A percentile compares a stretch with the other conserved stretches of the same genome.
Conservation (phyloP, 2,797 vertebrate species). For the Xenopus petersii region DNA sequence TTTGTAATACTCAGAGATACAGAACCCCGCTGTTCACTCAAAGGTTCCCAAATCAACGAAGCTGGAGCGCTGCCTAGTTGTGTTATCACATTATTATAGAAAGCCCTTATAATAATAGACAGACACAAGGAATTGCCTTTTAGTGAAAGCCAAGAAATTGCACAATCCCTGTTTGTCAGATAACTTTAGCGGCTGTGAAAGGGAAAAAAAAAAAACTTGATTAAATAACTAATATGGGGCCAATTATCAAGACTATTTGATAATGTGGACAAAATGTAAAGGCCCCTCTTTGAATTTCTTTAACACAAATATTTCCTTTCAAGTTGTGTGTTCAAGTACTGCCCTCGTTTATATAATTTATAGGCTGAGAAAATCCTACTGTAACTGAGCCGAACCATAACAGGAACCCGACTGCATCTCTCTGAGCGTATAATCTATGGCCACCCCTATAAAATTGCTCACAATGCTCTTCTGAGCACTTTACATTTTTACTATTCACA, state of each 20-base stretch:
- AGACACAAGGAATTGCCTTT: slow-evolving; percentile 36
- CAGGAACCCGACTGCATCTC: too few relatives aligned
- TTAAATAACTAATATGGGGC: slow-evolving; percentile 45
- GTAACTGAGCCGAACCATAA: not conserved
- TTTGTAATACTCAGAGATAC: too few relatives aligned
- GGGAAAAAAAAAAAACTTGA: slow-evolving; percentile 16
- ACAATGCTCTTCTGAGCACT: too few relatives aligned
- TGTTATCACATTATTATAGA: slow-evolving; percentile 46
- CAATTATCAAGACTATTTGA: slow-evolving; percentile 41
- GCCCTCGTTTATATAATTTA: too few relatives aligned
- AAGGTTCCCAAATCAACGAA: too few relatives aligned
- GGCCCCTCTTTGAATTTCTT: slow-evolving; percentile 37
- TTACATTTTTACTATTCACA: too few relatives aligned
- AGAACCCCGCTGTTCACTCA: not conserved
- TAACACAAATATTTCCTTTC: slow-evolving; percentile 32
- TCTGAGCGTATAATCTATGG: too few relatives aligned
- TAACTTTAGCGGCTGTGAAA: slow-evolving; percentile 32
- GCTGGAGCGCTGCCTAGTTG: slow-evolving; percentile 9
- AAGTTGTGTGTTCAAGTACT: not conserved
- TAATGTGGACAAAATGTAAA: slow-evolving; percentile 34
- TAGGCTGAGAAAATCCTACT: too few relatives aligned
- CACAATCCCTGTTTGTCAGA: slow-evolving; percentile 47
- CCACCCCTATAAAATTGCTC: too few relatives aligned
- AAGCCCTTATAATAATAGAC: slow-evolving; percentile 43
- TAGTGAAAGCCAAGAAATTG: slow-evolving; percentile 45